These are phyloP conservation scores for Phrynocephalus forsythii DNA, from an alignment of 2,797 vertebrate species.

Conservation along the genomic window DNA sequence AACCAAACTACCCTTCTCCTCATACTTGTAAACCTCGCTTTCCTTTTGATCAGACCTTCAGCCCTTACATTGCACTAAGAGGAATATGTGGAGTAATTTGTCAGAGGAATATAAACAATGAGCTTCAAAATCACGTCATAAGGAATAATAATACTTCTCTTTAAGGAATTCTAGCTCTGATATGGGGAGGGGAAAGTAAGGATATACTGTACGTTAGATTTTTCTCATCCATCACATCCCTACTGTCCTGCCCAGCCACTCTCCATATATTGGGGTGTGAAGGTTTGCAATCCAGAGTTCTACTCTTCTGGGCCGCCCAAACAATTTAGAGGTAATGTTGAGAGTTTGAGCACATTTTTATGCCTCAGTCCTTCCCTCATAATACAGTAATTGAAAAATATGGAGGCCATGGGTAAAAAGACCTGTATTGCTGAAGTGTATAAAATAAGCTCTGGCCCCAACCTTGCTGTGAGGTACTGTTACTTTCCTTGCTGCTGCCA, in stretches of 20 bases:
- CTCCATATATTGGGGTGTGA: too few relatives aligned
- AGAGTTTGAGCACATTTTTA: not conserved
- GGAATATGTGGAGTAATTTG: not conserved
- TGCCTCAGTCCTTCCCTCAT: not conserved
- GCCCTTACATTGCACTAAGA: not conserved
- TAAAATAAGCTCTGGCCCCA: not conserved
- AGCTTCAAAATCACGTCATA: too few relatives aligned
- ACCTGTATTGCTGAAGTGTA: not conserved
- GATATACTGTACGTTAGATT: not conserved
- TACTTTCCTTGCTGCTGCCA: not conserved
- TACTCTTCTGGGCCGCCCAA: too few relatives aligned
- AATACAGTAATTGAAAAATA: not conserved
- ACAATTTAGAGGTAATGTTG: not conserved
- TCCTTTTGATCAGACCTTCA: constrained; percentile 15
- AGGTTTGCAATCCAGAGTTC: too few relatives aligned
- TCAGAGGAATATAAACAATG: too few relatives aligned
- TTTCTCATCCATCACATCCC: not conserved
- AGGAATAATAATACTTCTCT: too few relatives aligned
- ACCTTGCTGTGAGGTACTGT: not conserved
- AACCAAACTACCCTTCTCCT: not conserved
- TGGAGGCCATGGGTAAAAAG: not conserved
- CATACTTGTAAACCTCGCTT: not conserved
- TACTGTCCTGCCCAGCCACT: too few relatives aligned
- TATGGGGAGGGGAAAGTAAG: not conserved
- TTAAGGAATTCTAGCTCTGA: not conserved